These are phyloP conservation scores for Tyria jacobaeae DNA, from an alignment of 2,888 invertebrate species.

Conservation along the genomic window DNA sequence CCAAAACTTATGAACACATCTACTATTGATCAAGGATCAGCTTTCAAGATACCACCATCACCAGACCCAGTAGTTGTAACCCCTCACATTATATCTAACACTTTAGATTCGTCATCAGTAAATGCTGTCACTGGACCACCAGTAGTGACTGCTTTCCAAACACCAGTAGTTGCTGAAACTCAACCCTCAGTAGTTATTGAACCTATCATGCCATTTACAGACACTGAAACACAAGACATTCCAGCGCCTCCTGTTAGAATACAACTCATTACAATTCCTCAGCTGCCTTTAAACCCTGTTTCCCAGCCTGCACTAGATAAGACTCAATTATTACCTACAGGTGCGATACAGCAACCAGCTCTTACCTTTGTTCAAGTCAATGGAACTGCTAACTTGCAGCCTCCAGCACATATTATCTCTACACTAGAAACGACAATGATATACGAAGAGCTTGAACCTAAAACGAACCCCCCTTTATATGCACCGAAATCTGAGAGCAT, in stretches of 20 bases:
- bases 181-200: neutral
- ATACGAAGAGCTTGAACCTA: neutral
- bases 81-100: neutral
- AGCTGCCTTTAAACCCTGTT: neutral
- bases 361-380: no score
- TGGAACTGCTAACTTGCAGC: neutral
- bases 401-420: neutral
- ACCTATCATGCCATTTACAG: neutral
- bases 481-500: conserved; percentile 5
- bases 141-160: neutral
- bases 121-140: neutral
- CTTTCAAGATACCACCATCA: neutral
- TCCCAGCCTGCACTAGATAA: neutral
- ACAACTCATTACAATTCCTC: neutral
- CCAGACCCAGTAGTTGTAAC: neutral
- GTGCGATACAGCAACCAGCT: no score
- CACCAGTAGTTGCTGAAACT: no score
- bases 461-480: neutral
- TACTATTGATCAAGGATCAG: neutral
- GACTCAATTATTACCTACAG: neutral
- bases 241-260: no score
- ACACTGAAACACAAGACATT: neutral
- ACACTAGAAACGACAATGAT: neutral
- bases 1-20: neutral
- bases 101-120: neutral